Base-by-base conservation (phyloP, 2,113 vertebrate genomes). In the Podarcis raffonei region DNA sequence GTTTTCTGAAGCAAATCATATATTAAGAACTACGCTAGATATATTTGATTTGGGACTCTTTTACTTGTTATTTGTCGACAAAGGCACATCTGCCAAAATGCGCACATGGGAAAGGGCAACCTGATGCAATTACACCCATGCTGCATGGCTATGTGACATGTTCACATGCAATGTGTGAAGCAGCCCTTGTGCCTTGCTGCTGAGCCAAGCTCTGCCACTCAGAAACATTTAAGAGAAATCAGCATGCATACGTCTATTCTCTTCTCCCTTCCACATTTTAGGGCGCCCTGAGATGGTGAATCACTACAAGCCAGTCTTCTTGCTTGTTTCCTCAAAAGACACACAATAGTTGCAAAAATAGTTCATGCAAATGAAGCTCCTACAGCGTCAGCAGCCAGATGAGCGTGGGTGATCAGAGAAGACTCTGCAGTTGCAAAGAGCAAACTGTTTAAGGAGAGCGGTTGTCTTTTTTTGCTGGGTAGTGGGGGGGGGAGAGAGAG, bases 321-420 rank as follows among this genome's bases (percentile, higher is more conserved):
- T 97, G 97, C 98, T 97, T 83, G 88, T 97, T 98, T 99, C 97
- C 98, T 98, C 98, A 98, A 99, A 98, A 98, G 98, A 98, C 96
- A 98, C 97, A 98, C 97, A 98, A 98, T 97, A 98, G 96, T 95
- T 94, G 93, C 97, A 98, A 97, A 99, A 99, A 98, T 99, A 99
- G 98, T 93, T 95, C 35, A 0, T 95, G 93, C 87, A 95, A 96
- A 97, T 97, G 95, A 97, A 96, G 97, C 97, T 97, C 97, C 97
- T 97, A 95, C 89, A 96, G 97, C 97, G 97, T 98, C 95, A 98
- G 94, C 97, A 96, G 95, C 97, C 98, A 97, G 96, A 97, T 98
- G 97, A 97, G 96, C 91, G 98, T 98, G 97, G 98, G 98, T 96
- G 97, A 97, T 97, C 96, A 96, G 95, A 97, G 96, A 96, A 97